Conservation (phyloP, 1,140 invertebrate genomes). For the Aphaenogaster ashmeadi region DNA sequence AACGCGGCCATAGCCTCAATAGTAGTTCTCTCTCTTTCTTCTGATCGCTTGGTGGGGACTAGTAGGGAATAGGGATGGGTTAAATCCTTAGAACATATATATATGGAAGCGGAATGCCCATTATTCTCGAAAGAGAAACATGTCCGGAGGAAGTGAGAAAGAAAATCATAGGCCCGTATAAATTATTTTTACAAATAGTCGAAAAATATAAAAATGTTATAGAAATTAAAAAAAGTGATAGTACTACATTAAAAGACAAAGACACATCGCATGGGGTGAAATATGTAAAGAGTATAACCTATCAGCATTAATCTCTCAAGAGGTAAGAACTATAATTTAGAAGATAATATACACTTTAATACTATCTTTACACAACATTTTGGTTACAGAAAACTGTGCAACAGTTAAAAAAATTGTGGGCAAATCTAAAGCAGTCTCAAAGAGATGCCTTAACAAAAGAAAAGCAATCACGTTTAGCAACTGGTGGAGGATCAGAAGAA, state of each 20-base stretch:
- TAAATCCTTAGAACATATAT: too few species aligned
- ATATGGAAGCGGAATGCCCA: too few species aligned
- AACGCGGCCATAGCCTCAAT: too few species aligned
- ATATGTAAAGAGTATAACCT: slow-evolving; percentile 8
- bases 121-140: too few species aligned
- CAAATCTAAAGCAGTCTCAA: slow-evolving; percentile 19
- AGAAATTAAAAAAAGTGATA: background rate
- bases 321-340: slow-evolving; percentile 12
- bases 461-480: background rate
- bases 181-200: too few species aligned
- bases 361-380: background rate
- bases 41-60: too few species aligned
- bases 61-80: too few species aligned
- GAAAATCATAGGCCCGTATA: too few species aligned
- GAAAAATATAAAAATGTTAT: too few species aligned
- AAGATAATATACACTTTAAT: background rate
- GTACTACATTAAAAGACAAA: slow-evolving; percentile 2
- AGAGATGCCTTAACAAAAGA: slow-evolving; percentile 1
- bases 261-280: background rate
- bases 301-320: background rate
- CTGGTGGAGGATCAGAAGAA: slow-evolving; percentile 20
- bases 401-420: slow-evolving; percentile 43
- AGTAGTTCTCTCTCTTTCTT: too few species aligned
- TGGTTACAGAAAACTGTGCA: background rate
- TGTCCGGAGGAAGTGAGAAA: too few species aligned